Percentiles rank a stretch among this genome's conserved stretches.
Conservation (phyloP, 2,113 vertebrate species). For the Trinectes maculatus region DNA sequence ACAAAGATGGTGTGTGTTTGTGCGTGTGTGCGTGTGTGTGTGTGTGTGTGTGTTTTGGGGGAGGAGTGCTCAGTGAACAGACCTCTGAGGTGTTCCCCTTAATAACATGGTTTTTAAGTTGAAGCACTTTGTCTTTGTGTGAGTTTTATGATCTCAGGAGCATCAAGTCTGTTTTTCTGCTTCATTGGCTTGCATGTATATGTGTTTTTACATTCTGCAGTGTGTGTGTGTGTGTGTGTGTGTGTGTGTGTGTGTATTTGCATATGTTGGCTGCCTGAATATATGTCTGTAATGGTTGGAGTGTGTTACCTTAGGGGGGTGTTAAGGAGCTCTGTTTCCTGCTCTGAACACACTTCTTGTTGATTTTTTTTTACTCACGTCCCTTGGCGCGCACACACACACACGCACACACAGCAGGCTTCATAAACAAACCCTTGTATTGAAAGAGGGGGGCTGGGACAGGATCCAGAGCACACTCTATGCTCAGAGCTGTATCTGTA, state of each 20-base stretch:
- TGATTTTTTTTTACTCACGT: constrained; percentile 76
- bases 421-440: constrained; percentile 58
- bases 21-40: constrained; percentile 36
- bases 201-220: no score
- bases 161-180: neutral
- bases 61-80: constrained; percentile 28
- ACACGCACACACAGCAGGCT: constrained; percentile 11
- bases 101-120: constrained; percentile 18
- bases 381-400: constrained; percentile 61
- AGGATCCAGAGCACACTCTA: constrained; percentile 29
- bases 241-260: constrained; percentile 3
- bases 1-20: constrained; percentile 31
- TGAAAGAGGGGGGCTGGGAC: constrained; percentile 33
- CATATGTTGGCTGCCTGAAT: constrained; percentile 22
- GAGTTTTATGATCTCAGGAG: constrained; percentile 5
- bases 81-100: constrained; percentile 46
- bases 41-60: constrained; percentile 25
- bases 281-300: constrained; percentile 61
- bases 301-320: constrained; percentile 61
- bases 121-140: constrained; percentile 22
- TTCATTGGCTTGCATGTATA: neutral
- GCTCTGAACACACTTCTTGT: constrained; percentile 77
- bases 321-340: constrained; percentile 69
- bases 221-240: constrained; percentile 21
- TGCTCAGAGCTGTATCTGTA: no score